A percentile compares a stretch with the other conserved stretches of the same genome.
Conservation (phyloP, 2,113 vertebrate genomes). For the Microtus richardsoni region DNA sequence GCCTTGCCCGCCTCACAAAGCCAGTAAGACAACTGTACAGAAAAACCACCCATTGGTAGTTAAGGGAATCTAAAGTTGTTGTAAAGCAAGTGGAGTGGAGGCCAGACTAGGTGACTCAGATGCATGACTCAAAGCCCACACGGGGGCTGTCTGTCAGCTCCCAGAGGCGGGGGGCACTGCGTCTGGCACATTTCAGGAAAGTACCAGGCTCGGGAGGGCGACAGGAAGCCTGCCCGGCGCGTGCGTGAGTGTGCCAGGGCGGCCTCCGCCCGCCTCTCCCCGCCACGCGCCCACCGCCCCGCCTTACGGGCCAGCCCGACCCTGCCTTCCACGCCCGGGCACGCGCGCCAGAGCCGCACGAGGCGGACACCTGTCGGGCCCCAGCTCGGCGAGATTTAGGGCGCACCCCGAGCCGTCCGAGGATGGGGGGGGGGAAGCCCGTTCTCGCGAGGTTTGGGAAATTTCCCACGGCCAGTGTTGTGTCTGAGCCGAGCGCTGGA, state of each 20-base stretch:
- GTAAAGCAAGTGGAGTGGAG: constrained; percentile 20
- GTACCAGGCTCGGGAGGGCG: constrained; percentile 52
- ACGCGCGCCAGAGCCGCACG: constrained; percentile 33
- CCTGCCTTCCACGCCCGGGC: neutral
- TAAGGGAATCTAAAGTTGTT: constrained; percentile 16
- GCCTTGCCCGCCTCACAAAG: neutral
- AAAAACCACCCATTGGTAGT: neutral
- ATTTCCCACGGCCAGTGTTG: constrained; percentile 89
- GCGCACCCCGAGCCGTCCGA: neutral
- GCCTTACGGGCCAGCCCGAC: constrained; percentile 30
- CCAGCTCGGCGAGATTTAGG: constrained; percentile 62
- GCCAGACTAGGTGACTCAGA: constrained; percentile 72
- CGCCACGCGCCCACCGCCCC: constrained; percentile 64
- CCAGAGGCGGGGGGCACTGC: constrained; percentile 38
- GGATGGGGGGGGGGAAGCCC: neutral
- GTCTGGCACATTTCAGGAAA: constrained; percentile 77
- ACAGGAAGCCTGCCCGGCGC: constrained; percentile 40
- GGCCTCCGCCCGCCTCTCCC: neutral
- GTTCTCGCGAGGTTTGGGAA: constrained; percentile 85
- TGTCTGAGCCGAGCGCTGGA: constrained; percentile 82
- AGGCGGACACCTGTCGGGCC: constrained; percentile 67
- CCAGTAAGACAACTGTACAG: neutral
- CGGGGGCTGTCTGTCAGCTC: constrained; percentile 51
- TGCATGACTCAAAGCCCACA: constrained; percentile 74
- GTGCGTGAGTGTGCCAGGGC: neutral